Percentiles rank a stretch among this genome's conserved stretches.
phyloP scores from a whole-genome alignment of 37 sponge, comb jelly and placozoan species.

The Mnemiopsis leidyi region DNA sequence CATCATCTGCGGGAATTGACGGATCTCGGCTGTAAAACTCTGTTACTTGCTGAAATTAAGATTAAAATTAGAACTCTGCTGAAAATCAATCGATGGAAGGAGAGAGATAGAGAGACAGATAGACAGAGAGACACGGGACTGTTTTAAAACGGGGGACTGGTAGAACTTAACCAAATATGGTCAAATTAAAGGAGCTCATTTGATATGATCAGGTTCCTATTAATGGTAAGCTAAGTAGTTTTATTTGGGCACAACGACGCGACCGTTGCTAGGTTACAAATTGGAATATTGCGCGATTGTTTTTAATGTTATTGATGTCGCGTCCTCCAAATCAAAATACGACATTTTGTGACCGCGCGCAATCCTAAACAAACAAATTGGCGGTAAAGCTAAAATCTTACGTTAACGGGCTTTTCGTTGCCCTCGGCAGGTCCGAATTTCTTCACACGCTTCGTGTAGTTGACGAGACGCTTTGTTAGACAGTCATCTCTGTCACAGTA shows the following conservation, averaged over 20 bases:
- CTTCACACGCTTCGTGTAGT: slow-evolving; percentile 70
- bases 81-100: too few species aligned
- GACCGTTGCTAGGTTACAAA: neutral
- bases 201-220: too few species aligned
- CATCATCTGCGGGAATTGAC: slow-evolving; percentile 73
- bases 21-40: slow-evolving; percentile 79
- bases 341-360: neutral
- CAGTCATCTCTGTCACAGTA: slow-evolving; percentile 78
- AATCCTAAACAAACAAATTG: neutral
- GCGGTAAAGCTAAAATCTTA: slow-evolving; percentile 43
- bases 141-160: too few species aligned
- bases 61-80: too few species aligned
- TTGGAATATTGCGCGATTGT: neutral
- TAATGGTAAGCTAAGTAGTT: too few species aligned
- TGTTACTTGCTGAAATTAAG: slow-evolving; percentile 70
- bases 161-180: too few species aligned
- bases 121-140: too few species aligned
- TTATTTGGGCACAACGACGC: neutral
- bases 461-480: slow-evolving; percentile 73
- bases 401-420: slow-evolving; percentile 67
- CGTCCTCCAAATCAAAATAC: neutral
- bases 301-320: neutral
- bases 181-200: too few species aligned
- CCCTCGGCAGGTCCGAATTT: slow-evolving; percentile 72
- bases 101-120: too few species aligned